Evolutionary conservation across 2,113 vertebrate genomes (phyloP).

Genomic region (cattle (Bos taurus)): ARS-UCD2.0 NC_037338.1:7150501-7151000

Average conservation of each 20-base stretch:
- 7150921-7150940: rapidly evolving
- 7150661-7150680: background rate
- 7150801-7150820: background rate
- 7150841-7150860: background rate
- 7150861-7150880: background rate
- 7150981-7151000: background rate
- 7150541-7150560: background rate
- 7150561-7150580: background rate
- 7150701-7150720: background rate
- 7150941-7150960: background rate
- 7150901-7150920: background rate
- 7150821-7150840: background rate
- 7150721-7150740: background rate
- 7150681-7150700: background rate
- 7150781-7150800: background rate
- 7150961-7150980: background rate
- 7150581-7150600: background rate
- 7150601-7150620: background rate
- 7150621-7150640: background rate
- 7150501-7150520: background rate
- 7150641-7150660: background rate
- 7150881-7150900: background rate
- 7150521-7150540: background rate
- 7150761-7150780: background rate
- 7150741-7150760: background rate